Percentiles rank a stretch among this genome's conserved stretches.
phyloP scores from a whole-genome alignment of 1,140 invertebrate species.

The Lasioglossum baleicum region DNA sequence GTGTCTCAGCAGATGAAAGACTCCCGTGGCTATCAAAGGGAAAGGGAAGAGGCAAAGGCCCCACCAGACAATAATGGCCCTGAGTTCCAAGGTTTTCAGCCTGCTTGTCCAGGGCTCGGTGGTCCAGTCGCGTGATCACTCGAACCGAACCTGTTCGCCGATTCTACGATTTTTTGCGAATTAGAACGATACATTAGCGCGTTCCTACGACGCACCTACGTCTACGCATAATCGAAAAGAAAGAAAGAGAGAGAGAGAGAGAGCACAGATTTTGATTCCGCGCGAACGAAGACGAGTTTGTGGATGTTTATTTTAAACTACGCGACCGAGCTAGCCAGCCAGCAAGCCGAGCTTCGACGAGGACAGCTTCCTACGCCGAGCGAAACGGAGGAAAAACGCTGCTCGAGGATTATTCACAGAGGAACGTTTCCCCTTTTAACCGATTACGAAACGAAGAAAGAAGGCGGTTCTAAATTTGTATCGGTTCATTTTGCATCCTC shows the following conservation, averaged over 20 bases:
- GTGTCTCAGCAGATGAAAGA: conserved; percentile 46
- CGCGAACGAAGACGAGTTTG: no score
- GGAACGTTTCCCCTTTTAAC: conserved; percentile 35
- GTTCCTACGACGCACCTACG: no score
- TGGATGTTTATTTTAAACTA: conserved; percentile 11
- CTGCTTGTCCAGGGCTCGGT: conserved; percentile 17
- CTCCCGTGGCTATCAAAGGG: conserved; percentile 49
- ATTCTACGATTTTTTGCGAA: not conserved
- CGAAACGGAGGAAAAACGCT: not conserved
- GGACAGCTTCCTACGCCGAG: conserved; percentile 4
- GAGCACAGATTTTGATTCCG: not conserved
- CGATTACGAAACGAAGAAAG: conserved; percentile 46
- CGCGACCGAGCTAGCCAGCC: not conserved
- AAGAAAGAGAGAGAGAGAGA: not conserved
- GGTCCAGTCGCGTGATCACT: conserved; percentile 25
- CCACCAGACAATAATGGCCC: conserved; percentile 51
- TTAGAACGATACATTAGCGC: not conserved
- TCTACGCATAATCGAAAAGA: not conserved
- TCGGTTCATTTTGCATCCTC: conserved; percentile 31
- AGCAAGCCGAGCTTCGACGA: not conserved
- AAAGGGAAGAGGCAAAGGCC: conserved; percentile 48
- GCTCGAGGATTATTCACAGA: conserved; percentile 3
- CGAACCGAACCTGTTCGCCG: conserved; percentile 1
- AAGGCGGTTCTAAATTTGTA: conserved; percentile 47
- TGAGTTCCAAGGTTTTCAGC: conserved; percentile 49